Percentiles rank a stretch among this genome's conserved stretches.
These are phyloP conservation scores for Enteromius trimaculatus DNA, from an alignment of 2,797 vertebrate species.

Conservation along the genomic window DNA sequence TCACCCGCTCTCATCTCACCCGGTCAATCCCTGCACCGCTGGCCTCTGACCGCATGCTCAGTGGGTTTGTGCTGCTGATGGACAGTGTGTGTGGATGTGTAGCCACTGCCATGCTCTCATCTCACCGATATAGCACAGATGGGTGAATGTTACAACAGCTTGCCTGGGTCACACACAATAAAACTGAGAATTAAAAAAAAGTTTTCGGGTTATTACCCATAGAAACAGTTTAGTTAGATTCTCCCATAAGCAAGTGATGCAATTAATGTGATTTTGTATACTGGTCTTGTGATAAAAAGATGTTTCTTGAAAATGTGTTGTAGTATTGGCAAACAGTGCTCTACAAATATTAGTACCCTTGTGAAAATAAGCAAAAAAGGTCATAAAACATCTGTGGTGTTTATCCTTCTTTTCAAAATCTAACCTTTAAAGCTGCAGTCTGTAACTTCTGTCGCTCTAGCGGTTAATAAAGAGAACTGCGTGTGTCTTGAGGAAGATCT, in stretches of 20 bases:
- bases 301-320: not conserved
- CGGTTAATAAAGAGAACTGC: too few relatives aligned
- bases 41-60: constrained; percentile 50
- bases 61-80: constrained; percentile 62
- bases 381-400: not conserved
- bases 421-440: not conserved
- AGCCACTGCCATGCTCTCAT: not conserved
- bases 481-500: too few relatives aligned
- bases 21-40: constrained; percentile 71
- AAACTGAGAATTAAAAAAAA: not conserved
- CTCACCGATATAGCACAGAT: not conserved
- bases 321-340: not conserved
- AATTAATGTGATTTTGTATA: not conserved
- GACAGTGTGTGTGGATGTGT: constrained; percentile 1
- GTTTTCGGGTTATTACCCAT: not conserved
- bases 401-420: not conserved
- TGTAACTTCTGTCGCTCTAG: too few relatives aligned
- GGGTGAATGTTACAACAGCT: not conserved
- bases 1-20: constrained; percentile 55
- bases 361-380: not conserved
- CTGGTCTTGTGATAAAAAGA: not conserved
- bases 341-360: not conserved
- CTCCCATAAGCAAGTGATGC: not conserved
- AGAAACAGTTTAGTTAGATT: not conserved
- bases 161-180: not conserved